Conservation (phyloP, 2,797 vertebrate genomes). For the Gastrophryne carolinensis region DNA sequence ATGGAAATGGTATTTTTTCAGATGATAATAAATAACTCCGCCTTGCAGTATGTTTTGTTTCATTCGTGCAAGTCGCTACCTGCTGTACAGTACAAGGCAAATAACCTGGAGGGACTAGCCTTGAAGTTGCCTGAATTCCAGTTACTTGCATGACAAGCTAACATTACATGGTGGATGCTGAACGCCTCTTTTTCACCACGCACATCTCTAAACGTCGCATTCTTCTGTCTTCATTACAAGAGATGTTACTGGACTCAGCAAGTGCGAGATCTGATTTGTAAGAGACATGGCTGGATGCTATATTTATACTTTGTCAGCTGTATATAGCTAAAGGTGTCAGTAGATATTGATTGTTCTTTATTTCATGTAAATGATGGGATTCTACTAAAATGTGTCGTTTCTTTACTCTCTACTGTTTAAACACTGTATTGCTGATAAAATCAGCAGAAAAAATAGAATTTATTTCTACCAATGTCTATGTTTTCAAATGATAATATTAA, state of each 20-base stretch:
- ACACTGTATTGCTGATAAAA: too few relatives aligned
- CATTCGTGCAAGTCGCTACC: conserved; percentile 59
- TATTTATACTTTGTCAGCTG: too few relatives aligned
- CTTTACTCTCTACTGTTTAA: too few relatives aligned
- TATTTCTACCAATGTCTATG: too few relatives aligned
- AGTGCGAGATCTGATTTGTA: too few relatives aligned
- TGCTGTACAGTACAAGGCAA: conserved; percentile 60
- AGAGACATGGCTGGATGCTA: too few relatives aligned
- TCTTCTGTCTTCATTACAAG: neutral
- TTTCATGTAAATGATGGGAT: too few relatives aligned
- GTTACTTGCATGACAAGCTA: conserved; percentile 55
- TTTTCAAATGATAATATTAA: too few relatives aligned
- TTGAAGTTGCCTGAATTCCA: conserved; percentile 67
- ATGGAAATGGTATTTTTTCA: conserved; percentile 55
- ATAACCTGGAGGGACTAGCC: conserved; percentile 59
- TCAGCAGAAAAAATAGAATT: too few relatives aligned
- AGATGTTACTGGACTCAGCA: neutral
- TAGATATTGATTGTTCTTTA: too few relatives aligned
- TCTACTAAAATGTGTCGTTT: too few relatives aligned
- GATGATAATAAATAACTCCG: conserved; percentile 57
- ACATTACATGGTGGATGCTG: conserved; percentile 54
- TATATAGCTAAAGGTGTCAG: too few relatives aligned
- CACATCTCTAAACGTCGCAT: neutral
- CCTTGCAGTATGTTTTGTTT: conserved; percentile 59
- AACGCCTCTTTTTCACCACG: conserved; percentile 30